Evolutionary conservation across 1,140 invertebrate species (phyloP), one percentile per base, ranked within the genome.

Genomic region (Polypedilum vanderplanki): DNA sequence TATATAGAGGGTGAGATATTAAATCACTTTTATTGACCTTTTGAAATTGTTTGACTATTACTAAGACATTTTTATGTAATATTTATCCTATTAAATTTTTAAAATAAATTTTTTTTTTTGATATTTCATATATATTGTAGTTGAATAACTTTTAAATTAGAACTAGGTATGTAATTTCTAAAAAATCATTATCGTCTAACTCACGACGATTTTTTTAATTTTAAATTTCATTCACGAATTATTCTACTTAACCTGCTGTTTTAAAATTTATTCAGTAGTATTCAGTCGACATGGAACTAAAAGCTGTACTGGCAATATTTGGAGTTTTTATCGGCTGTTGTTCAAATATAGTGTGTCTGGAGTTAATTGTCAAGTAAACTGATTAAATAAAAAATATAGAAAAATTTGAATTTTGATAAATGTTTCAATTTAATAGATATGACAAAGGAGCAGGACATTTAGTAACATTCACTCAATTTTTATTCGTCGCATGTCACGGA

Each of bases 361-460:
- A 97, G 80, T 84, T 94, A 64, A 85, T 96, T 18, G 90, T 96
- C 20, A 95, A 93, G 91, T 93, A 86, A 85, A 86, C 83, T 20
- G 74, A 18, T 7, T 0, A 70, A 18, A 10, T 8, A 70, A 18
- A 20, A 8, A 7, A 9, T 15, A 70, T 20, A 18, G 17, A 18
- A 8, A 20, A 9, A 18, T 5, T 10, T 18, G 4, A 70, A 7
- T 9, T 17, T 17, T 7, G 7, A 10, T 5, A 70, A 20, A 20
- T 20, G 3, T 18, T 20, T 40, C 74, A 10, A 78, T 87, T 88
- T 77, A 33, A 33, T 80, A 95, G 93, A 83, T 89, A 91, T 80
- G 92, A 97, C 83, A 95, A 96, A 4, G 93, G 94, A 7, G 88
- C 90, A 79, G 97, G 96, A 41, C 97, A 98, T 82, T 84, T 98